Conservation (phyloP, 2,888 invertebrate genomes). For the Amiota minor region DNA sequence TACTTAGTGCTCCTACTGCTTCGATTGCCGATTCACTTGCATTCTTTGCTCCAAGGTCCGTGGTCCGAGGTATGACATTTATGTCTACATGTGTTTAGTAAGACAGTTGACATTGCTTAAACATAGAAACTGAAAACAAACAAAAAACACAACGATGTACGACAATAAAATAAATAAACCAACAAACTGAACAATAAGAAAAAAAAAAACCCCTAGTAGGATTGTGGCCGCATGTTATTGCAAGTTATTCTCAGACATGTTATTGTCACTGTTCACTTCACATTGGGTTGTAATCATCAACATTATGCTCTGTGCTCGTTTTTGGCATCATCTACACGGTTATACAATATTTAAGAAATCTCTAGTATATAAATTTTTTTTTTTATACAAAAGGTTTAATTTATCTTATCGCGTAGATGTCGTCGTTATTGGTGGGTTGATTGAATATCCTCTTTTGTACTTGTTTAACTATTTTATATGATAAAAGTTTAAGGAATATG, state of each 20-base stretch:
- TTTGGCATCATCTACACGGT: conserved; percentile 4
- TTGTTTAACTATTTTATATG: too few species aligned
- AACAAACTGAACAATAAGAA: conserved; percentile 42
- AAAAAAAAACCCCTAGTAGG: conserved; percentile 19
- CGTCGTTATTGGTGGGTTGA: too few species aligned
- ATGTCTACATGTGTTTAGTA: conserved; percentile 73
- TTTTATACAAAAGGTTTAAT: neutral
- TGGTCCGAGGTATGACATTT: conserved; percentile 61
- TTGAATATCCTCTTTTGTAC: too few species aligned
- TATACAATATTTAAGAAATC: neutral
- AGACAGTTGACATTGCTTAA: conserved; percentile 70
- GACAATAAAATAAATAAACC: conserved; percentile 49
- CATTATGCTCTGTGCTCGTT: neutral
- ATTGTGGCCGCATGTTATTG: conserved; percentile 28
- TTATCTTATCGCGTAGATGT: too few species aligned
- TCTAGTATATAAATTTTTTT: too few species aligned
- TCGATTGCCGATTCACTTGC: conserved; percentile 31
- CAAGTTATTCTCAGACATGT: conserved; percentile 35
- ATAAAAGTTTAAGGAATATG: too few species aligned
- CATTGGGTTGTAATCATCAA: conserved; percentile 13
- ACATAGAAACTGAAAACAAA: conserved; percentile 15
- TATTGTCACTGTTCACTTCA: neutral
- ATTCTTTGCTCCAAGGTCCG: conserved; percentile 9
- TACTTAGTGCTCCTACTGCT: neutral
- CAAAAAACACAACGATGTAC: conserved; percentile 44